Percentiles rank a stretch among this genome's conserved stretches.
Conservation (phyloP, 2,888 invertebrate species). For the Hirtodrosophila cameraria region DNA sequence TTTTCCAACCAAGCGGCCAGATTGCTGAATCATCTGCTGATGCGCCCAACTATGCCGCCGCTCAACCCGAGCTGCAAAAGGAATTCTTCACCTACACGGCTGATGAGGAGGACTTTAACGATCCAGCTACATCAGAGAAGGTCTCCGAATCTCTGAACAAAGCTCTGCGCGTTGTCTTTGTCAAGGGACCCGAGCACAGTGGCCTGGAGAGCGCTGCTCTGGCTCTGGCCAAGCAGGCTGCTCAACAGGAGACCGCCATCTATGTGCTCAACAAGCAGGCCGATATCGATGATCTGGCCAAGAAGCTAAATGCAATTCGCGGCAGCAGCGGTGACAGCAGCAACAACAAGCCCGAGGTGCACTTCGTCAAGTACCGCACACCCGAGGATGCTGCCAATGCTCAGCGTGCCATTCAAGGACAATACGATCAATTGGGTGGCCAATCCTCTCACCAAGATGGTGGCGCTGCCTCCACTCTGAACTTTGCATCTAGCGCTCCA, state of each 20-base stretch:
- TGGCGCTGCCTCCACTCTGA: slow-evolving; percentile 76
- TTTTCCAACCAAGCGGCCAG: slow-evolving; percentile 25
- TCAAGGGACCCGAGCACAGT: slow-evolving; percentile 80
- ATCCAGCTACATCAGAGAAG: slow-evolving; percentile 59
- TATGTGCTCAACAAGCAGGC: slow-evolving; percentile 77
- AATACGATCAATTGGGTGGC: slow-evolving; percentile 79
- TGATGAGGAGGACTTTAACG: slow-evolving; percentile 73
- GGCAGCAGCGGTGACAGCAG: slow-evolving; percentile 29
- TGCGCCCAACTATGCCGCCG: slow-evolving; percentile 59
- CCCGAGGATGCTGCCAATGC: slow-evolving; percentile 79
- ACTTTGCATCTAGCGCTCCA: slow-evolving; percentile 71
- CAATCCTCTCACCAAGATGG: slow-evolving; percentile 65
- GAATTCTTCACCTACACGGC: slow-evolving; percentile 79
- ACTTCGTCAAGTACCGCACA: slow-evolving; percentile 81
- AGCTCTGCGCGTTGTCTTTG: slow-evolving; percentile 79
- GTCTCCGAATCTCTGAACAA: slow-evolving; percentile 58
- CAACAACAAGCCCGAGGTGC: slow-evolving; percentile 77
- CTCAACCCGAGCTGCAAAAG: slow-evolving; percentile 67
- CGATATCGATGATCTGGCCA: slow-evolving; percentile 66
- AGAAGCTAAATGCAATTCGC: slow-evolving; percentile 64
- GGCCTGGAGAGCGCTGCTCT: slow-evolving; percentile 72
- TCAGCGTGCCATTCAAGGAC: slow-evolving; percentile 75
- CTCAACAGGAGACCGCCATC: slow-evolving; percentile 76
- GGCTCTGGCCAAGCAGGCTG: slow-evolving; percentile 71
- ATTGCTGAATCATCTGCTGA: slow-evolving; percentile 45